Conservation (phyloP, 2,888 invertebrate species). For the Rhyacophila evoluta region DNA sequence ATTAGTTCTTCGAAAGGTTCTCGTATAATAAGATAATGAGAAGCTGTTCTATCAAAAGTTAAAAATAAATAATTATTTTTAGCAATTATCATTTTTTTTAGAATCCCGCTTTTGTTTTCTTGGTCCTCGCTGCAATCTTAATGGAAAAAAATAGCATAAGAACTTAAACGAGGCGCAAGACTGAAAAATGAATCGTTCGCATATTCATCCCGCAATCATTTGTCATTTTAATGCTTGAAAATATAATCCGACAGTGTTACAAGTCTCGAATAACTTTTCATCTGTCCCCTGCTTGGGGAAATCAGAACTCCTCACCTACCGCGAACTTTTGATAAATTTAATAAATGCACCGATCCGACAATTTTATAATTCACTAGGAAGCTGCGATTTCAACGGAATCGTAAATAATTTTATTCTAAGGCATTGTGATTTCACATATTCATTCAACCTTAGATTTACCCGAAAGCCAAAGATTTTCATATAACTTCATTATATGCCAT, state of each 20-base stretch:
- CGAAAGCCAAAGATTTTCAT: too few relatives aligned
- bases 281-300: slow-evolving; percentile 12
- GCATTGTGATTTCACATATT: too few relatives aligned
- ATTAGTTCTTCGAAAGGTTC: too few relatives aligned
- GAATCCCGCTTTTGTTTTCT: too few relatives aligned
- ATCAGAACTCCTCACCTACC: slow-evolving; percentile 31
- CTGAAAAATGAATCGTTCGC: slow-evolving; percentile 39
- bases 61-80: too few relatives aligned
- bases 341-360: slow-evolving; percentile 36
- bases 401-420: too few relatives aligned
- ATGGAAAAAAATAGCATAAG: background rate
- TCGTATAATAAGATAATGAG: too few relatives aligned
- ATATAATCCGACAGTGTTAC: slow-evolving; percentile 33
- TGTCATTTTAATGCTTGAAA: slow-evolving; percentile 45
- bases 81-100: too few relatives aligned
- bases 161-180: slow-evolving; percentile 30
- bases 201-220: slow-evolving; percentile 39
- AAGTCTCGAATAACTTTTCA: slow-evolving; percentile 20
- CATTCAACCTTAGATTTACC: too few relatives aligned
- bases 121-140: background rate
- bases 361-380: slow-evolving; percentile 4
- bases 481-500: too few relatives aligned
- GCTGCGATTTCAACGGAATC: background rate
- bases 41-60: too few relatives aligned
- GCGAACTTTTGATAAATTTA: slow-evolving; percentile 49